These are phyloP conservation scores for Trematocara caparti DNA, from an alignment of 2,797 vertebrate species.

Conservation along the genomic window DNA sequence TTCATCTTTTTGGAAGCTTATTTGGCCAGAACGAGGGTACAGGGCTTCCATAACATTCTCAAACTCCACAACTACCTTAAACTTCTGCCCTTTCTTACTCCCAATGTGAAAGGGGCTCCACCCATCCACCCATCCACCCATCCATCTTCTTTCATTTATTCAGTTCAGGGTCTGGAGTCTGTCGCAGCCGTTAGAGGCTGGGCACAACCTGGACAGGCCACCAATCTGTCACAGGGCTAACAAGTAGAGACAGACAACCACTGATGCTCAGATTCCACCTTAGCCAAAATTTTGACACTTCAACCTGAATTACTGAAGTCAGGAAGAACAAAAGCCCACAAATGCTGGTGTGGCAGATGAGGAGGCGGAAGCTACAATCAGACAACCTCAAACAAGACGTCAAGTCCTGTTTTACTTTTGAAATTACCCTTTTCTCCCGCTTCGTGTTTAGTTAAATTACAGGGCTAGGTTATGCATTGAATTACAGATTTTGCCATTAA, in stretches of 20 bases:
- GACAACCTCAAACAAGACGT: not conserved
- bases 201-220: not conserved
- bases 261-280: not conserved
- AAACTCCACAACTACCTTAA: not conserved
- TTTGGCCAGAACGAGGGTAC: not conserved
- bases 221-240: not conserved
- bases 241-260: not conserved
- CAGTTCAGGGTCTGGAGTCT: not conserved
- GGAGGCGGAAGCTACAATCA: not conserved
- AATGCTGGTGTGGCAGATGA: not conserved
- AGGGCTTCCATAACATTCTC: not conserved
- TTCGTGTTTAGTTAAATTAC: not conserved
- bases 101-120: fast-evolving
- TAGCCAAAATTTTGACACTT: not conserved
- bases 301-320: not conserved
- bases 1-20: not conserved
- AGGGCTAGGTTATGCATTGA: not conserved
- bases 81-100: not conserved
- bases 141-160: not conserved
- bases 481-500: not conserved
- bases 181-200: not conserved
- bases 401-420: not conserved
- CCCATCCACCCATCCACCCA: fast-evolving
- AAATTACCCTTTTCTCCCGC: not conserved
- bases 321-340: not conserved